phyloP scores from a whole-genome alignment of 2,797 vertebrate genomes.

The Gorsachius magnificus region DNA sequence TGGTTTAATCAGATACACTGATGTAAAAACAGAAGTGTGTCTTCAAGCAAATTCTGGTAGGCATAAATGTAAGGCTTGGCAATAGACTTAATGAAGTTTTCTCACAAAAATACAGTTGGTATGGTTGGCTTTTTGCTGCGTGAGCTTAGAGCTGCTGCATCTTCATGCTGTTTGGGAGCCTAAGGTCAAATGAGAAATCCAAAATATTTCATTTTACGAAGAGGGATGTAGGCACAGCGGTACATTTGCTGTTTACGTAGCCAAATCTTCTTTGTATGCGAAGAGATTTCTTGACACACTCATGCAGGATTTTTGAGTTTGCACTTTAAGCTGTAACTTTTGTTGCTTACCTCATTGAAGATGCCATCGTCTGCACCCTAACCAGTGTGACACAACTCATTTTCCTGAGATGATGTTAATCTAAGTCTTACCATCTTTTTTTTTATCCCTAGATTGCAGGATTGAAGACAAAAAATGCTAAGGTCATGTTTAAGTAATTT shows the following conservation, averaged over 20 bases:
- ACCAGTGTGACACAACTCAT: background rate
- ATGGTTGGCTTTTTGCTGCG: background rate
- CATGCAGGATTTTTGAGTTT: background rate
- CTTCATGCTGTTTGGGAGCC: background rate
- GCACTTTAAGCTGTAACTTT: background rate
- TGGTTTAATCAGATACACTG: background rate
- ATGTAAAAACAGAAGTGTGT: background rate
- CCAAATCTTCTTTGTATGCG: background rate
- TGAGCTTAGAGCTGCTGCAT: background rate
- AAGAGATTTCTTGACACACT: background rate
- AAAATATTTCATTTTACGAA: constrained; percentile 31
- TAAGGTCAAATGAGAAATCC: constrained; percentile 30
- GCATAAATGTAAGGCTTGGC: background rate
- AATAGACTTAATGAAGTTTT: background rate
- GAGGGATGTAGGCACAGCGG: background rate
- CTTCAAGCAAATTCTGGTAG: background rate
- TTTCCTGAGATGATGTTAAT: background rate
- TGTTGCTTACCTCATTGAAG: background rate
- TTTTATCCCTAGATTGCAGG: background rate
- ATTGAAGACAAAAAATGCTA: background rate
- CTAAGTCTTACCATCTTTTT: background rate
- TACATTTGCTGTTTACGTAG: constrained; percentile 54
- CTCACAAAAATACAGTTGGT: background rate
- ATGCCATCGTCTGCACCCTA: background rate
- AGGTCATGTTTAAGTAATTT: background rate